Conservation (phyloP, 2,888 invertebrate genomes). For the Eilema griseolum region DNA sequence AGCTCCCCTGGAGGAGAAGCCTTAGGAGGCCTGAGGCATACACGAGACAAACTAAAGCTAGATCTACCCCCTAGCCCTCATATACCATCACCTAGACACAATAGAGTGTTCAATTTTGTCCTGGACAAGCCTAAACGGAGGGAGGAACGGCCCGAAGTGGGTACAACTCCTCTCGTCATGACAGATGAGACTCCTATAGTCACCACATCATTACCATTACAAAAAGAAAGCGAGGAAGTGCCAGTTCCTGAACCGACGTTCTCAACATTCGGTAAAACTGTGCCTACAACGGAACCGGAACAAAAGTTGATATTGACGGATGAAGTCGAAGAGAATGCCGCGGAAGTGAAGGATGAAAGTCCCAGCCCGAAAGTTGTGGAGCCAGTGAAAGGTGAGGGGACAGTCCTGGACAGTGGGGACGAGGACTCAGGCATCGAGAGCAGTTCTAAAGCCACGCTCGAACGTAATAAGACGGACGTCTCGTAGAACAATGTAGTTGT, state of each 20-base stretch:
- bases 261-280: conserved; percentile 87
- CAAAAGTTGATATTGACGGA: conserved; percentile 72
- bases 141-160: conserved; percentile 50
- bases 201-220: conserved; percentile 62
- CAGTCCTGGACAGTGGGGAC: conserved; percentile 88
- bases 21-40: conserved; percentile 91
- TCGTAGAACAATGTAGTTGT: conserved; percentile 56
- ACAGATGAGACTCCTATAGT: conserved; percentile 79
- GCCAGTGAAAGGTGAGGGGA: conserved; percentile 86
- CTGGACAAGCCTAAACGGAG: conserved; percentile 75
- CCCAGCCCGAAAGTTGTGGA: conserved; percentile 67
- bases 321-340: conserved; percentile 46
- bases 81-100: conserved; percentile 76
- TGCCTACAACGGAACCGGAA: conserved; percentile 63
- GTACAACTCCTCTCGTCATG: conserved; percentile 74
- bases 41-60: conserved; percentile 90
- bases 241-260: conserved; percentile 83
- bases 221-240: conserved; percentile 64
- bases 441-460: conserved; percentile 87
- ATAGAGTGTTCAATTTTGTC: conserved; percentile 78
- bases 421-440: conserved; percentile 90
- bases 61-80: conserved; percentile 89
- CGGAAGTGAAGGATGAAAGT: conserved; percentile 62
- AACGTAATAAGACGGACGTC: conserved; percentile 77
- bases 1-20: conserved; percentile 77